Conservation (phyloP, 2,888 invertebrate species). For the Panzeria rudis region DNA sequence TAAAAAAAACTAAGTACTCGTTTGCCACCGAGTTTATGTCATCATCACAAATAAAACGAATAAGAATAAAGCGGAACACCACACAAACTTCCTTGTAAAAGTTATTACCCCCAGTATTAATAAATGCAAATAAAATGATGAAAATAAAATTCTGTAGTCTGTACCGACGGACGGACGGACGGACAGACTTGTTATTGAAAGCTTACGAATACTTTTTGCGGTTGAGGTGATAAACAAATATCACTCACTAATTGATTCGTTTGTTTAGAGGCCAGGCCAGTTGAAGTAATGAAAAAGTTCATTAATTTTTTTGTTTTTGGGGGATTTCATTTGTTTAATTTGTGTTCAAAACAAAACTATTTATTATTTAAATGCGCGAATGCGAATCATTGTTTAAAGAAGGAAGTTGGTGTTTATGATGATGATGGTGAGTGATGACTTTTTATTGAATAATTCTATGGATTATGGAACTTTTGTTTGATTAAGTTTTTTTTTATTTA, state of each 20-base stretch:
- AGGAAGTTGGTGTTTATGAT: slow-evolving; percentile 26
- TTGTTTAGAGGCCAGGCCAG: slow-evolving; percentile 46
- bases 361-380: slow-evolving; percentile 8
- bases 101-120: slow-evolving; percentile 42
- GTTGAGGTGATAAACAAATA: slow-evolving; percentile 42
- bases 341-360: slow-evolving; percentile 31
- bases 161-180: slow-evolving; percentile 6
- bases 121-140: slow-evolving; percentile 31
- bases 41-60: neutral
- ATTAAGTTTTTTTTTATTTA: neutral
- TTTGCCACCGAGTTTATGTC: neutral
- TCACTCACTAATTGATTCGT: slow-evolving; percentile 48
- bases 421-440: neutral
- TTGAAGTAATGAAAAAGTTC: slow-evolving; percentile 22
- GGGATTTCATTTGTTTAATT: slow-evolving; percentile 22
- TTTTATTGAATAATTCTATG: neutral
- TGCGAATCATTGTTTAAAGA: slow-evolving; percentile 4
- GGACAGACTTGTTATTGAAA: slow-evolving; percentile 39
- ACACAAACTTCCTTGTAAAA: slow-evolving; percentile 50
- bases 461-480: neutral
- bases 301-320: neutral
- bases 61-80: slow-evolving; percentile 29
- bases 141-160: slow-evolving; percentile 26
- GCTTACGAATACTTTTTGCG: slow-evolving; percentile 4
- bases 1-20: neutral